A percentile compares a stretch with the other conserved stretches of the same genome.
phyloP scores from a whole-genome alignment of 2,888 invertebrate species.

The Sphinx pinastri region DNA sequence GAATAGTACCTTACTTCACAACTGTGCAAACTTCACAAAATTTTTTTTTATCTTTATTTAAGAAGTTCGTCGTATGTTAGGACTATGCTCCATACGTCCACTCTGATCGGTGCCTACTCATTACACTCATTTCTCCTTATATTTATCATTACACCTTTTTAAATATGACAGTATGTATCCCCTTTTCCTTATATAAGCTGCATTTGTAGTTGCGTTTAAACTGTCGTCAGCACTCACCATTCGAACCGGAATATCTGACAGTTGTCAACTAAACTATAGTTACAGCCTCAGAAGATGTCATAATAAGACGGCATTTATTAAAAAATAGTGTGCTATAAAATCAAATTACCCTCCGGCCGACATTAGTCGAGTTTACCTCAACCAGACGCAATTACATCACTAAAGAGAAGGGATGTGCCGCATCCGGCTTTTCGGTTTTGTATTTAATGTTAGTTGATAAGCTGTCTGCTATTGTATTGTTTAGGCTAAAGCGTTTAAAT shows the following conservation, averaged over 20 bases:
- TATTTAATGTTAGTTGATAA: neutral
- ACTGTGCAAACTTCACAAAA: neutral
- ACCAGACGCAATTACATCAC: constrained; percentile 14
- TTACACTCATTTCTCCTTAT: neutral
- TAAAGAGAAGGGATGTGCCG: neutral
- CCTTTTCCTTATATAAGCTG: no score
- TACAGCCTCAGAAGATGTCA: constrained; percentile 27
- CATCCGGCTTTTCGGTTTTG: neutral
- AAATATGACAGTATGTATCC: no score
- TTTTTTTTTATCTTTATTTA: no score
- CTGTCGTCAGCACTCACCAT: neutral
- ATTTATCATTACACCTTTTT: no score
- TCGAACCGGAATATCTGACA: neutral
- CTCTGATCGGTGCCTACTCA: no score
- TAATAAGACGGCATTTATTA: constrained; percentile 27
- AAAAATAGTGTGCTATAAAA: constrained; percentile 27
- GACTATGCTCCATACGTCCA: no score
- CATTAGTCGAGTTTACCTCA: constrained; percentile 28
- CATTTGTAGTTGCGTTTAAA: neutral
- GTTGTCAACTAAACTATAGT: constrained; percentile 8
- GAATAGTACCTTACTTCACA: neutral
- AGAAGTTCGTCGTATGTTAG: no score
- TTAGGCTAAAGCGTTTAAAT: no score
- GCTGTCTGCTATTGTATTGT: no score
- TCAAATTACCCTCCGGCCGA: constrained; percentile 27